These are phyloP conservation scores for Alethe castanea DNA, from an alignment of 2,113 vertebrate species.

Conservation along the genomic window DNA sequence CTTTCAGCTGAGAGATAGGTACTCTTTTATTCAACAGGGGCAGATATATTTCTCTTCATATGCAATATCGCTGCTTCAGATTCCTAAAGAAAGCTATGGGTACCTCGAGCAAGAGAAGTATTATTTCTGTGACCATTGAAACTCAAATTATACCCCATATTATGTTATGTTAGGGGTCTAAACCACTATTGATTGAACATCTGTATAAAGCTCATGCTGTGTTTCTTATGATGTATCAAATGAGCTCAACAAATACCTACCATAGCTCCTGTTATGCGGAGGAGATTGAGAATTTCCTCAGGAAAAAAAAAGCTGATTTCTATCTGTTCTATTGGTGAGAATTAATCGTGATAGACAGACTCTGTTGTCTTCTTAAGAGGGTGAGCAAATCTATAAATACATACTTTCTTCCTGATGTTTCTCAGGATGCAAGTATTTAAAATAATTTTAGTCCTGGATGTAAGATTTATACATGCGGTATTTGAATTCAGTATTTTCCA, in stretches of 20 bases:
- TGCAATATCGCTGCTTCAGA: background rate
- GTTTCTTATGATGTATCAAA: background rate
- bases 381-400: background rate
- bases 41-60: background rate
- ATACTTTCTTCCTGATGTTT: background rate
- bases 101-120: background rate
- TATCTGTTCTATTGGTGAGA: background rate
- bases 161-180: background rate
- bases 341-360: background rate
- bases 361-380: background rate
- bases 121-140: background rate
- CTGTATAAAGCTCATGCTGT: background rate
- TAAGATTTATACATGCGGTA: background rate
- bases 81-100: background rate
- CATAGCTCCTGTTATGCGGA: rapidly evolving
- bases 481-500: background rate
- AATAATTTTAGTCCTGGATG: background rate
- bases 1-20: background rate
- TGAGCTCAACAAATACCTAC: background rate
- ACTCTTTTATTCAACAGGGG: background rate
- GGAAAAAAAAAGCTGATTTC: background rate
- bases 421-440: background rate
- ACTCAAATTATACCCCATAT: background rate
- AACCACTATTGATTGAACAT: background rate
- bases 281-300: background rate